Evolutionary conservation across 2,113 vertebrate species (phyloP), one percentile per base, ranked within the genome.

Genomic region (Halichoeres trimaculatus): DNA sequence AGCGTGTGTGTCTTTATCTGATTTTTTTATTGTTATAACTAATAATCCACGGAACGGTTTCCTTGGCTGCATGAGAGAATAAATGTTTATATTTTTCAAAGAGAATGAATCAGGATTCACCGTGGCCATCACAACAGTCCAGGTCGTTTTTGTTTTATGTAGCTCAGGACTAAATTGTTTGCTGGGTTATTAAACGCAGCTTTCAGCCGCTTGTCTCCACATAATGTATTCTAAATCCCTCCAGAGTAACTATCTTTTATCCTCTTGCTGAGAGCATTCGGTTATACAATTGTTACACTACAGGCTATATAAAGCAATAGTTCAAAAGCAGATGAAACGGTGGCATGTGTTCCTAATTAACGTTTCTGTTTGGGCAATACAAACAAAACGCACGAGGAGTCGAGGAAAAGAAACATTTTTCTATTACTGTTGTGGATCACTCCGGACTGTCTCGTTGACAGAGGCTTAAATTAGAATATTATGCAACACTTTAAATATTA

Each of bases 261-360:
- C 85, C 83, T 85, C 90, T 88, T 70, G 82, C 76, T 89, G 67
- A 83, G 80, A 85, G 72, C 84, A 80, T 87, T 90, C 83, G 91
- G 76, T 90, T 86, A 56, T 88, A 85, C 89, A 87, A 84, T 88
- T 89, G 85, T 86, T 84, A 85, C 87, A 89, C 87, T 83, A 85
- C 79, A 59, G 85, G 86, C 89, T 86, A 89, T 89, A 87, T 84
- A 88, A 89, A 91, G 76, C 83, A 85, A 76, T 80, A 78, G 81
- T 91, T 91, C 74, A 85, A 85, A 88, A 84, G 88, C 74, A 81
- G 71, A 78, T 81, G 81, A 85, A 89, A 88, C 84, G 55, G 72
- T 86, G 84, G 81, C 85, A 91, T 91, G 88, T 92, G 89, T 90
- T 92, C 62, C 89, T 85, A 90, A 93, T 91, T 88, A 90, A 86